Base-by-base conservation (phyloP, 2,113 vertebrate species). In the Scomber scombrus region DNA sequence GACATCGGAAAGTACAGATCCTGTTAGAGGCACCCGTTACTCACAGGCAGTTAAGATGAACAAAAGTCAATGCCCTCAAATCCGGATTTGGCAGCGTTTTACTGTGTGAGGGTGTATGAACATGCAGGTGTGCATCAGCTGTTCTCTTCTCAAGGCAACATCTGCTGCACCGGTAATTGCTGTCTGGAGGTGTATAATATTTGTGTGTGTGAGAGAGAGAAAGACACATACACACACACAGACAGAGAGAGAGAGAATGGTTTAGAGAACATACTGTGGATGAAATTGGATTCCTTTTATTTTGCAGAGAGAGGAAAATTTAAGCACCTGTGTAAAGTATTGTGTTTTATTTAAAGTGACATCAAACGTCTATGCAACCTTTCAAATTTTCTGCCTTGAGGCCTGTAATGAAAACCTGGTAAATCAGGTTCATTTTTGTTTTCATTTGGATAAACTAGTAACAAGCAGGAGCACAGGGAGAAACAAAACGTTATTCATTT, bases 111-210 rank as follows among this genome's bases (percentile, higher is more conserved):
- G 63, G 45, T 73, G 14, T 71, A 23, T 63, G 31, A 63, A 52
- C 65, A 66, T 67, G 60, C 19, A 58, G 66, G 23, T 76, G 47
- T 63, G 81, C 46, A 50, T 89, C 76, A 82, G 80, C 82, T 85
- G 80, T 78, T 85, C 62, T 75, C 61, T 65, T 84, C 71, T 77
- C 43, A 63, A 69, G 66, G 68, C 57, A 78, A 65, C 74, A 85
- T 86, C 90, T 84, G 88, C 82, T 77, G 46, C 69, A 62, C 11
- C 11, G 3, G 49, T 85, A 87, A 85, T 85, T 85, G 82, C 77
- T 76, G 43, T 81, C 54, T 80, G 69, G 66, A 84, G 66, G 69
- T 86, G 65, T 65, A 43, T 45, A 52, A 67, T 0, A 13, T 62
- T 29, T 71, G 3, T 34, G 19, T 47, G 65, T 34, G 43, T 70